Conservation (phyloP, 2,888 invertebrate genomes). For the Melanophora roralis region DNA sequence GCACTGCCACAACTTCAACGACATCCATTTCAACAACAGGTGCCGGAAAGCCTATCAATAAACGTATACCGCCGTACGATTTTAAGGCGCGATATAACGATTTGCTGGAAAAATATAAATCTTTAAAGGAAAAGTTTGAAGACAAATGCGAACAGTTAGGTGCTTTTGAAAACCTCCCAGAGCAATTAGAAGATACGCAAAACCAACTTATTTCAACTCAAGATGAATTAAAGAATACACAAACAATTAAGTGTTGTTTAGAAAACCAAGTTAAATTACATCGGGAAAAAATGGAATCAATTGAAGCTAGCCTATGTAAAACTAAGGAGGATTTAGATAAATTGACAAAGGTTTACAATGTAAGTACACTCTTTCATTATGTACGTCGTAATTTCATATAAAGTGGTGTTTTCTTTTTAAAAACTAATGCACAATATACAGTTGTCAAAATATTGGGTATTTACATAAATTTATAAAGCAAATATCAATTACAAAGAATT, state of each 20-base stretch:
- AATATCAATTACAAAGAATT: too few relatives aligned
- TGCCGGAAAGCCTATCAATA: slow-evolving; percentile 74
- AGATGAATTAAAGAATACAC: slow-evolving; percentile 68
- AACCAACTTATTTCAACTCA: slow-evolving; percentile 70
- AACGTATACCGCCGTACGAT: slow-evolving; percentile 82
- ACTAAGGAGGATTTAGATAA: slow-evolving; percentile 70
- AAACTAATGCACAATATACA: too few relatives aligned
- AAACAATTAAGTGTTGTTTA: slow-evolving; percentile 71
- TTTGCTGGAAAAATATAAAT: slow-evolving; percentile 80
- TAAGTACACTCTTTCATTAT: slow-evolving; percentile 59
- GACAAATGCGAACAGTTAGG: slow-evolving; percentile 78
- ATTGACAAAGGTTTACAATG: slow-evolving; percentile 68
- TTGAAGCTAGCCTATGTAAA: slow-evolving; percentile 68
- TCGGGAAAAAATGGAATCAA: slow-evolving; percentile 68
- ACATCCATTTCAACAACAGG: slow-evolving; percentile 64
- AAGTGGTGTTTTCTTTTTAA: too few relatives aligned
- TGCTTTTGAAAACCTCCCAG: slow-evolving; percentile 78
- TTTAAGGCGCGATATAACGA: slow-evolving; percentile 82
- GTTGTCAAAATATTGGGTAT: too few relatives aligned
- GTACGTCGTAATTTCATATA: too few relatives aligned
- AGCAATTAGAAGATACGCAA: slow-evolving; percentile 78
- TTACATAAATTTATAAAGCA: too few relatives aligned
- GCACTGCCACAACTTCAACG: background rate
- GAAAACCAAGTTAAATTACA: slow-evolving; percentile 70
- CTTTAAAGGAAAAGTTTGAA: slow-evolving; percentile 79